Percentiles rank a stretch among this genome's conserved stretches.
These are phyloP conservation scores for Heterodera carotae DNA, from an alignment of 1,140 invertebrate species.

Conservation along the genomic window DNA sequence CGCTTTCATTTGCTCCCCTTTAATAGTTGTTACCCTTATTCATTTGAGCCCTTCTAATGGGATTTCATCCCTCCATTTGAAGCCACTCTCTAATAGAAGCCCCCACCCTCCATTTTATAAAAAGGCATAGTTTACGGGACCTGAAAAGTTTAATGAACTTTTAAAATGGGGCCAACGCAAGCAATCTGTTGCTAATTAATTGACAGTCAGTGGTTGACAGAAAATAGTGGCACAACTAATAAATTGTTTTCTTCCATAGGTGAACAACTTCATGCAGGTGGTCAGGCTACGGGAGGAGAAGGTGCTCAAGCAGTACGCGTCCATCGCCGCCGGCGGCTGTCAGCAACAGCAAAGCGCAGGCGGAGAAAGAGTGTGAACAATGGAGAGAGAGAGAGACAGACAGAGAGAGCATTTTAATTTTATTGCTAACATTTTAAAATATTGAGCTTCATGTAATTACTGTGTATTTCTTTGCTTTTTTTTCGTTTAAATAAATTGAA, in stretches of 20 bases:
- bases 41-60: no score
- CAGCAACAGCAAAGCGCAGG: not conserved
- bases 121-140: no score
- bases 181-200: no score
- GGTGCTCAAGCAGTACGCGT: conserved; percentile 56
- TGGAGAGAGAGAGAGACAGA: not conserved
- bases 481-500: conserved; percentile 7
- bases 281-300: conserved; percentile 64
- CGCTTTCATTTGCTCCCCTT: no score
- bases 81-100: no score
- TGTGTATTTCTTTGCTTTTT: conserved; percentile 7
- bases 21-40: no score
- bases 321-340: conserved; percentile 1
- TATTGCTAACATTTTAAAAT: not conserved
- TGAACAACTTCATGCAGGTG: conserved; percentile 65
- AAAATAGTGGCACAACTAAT: not conserved
- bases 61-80: no score
- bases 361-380: not conserved
- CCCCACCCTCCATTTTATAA: no score
- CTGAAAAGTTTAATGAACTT: no score
- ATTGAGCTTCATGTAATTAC: conserved; percentile 5
- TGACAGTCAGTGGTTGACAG: not conserved
- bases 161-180: no score
- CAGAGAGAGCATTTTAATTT: not conserved
- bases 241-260: conserved; percentile 40